These are phyloP conservation scores for Masticophis lateralis DNA, from an alignment of 2,797 vertebrate species.

Conservation along the genomic window DNA sequence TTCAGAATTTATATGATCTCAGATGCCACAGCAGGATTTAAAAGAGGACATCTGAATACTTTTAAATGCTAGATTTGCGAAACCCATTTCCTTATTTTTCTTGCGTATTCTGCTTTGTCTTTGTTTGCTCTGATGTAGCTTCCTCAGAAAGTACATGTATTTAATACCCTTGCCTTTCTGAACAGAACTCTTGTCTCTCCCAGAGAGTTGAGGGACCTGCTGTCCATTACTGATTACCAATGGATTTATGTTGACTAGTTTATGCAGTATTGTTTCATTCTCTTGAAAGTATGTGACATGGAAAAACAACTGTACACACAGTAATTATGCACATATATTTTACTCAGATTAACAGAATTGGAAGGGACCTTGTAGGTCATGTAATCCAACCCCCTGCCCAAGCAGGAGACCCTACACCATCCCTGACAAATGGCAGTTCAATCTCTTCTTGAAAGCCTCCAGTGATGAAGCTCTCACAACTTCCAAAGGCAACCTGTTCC, in stretches of 20 bases:
- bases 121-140: background rate
- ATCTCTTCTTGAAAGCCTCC: no score
- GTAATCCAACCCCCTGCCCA: no score
- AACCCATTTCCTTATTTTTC: background rate
- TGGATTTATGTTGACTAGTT: background rate
- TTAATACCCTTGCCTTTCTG: background rate
- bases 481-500: no score
- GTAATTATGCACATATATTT: background rate
- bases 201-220: background rate
- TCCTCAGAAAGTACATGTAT: background rate
- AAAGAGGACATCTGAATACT: constrained; percentile 19
- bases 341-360: background rate
- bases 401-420: no score
- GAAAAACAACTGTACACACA: background rate
- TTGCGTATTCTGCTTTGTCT: background rate
- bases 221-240: no score
- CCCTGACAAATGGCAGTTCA: no score
- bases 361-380: no score
- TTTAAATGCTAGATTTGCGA: background rate
- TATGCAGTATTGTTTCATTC: background rate
- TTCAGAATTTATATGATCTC: background rate
- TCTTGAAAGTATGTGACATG: background rate
- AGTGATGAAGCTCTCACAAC: no score
- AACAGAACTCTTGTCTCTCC: background rate
- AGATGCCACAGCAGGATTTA: background rate